Percentiles rank a stretch among this genome's conserved stretches.
phyloP scores from a whole-genome alignment of 2,113 vertebrate species.

The Eonycteris spelaea region DNA sequence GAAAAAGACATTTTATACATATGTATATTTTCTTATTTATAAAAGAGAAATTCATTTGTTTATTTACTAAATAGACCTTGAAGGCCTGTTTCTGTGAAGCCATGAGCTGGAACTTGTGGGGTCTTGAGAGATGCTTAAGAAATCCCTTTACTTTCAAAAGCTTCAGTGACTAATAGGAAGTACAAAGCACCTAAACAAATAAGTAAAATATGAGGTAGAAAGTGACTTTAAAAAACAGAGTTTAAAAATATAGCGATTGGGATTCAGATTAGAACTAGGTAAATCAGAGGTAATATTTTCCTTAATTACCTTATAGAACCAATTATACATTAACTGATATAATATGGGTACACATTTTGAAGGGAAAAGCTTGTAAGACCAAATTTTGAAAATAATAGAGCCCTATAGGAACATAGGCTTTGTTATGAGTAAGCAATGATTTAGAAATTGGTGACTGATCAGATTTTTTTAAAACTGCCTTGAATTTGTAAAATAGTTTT shows the following conservation, averaged over 20 bases:
- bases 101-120: neutral
- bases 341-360: neutral
- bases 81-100: neutral
- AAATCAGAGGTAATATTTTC: neutral
- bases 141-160: neutral
- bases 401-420: neutral
- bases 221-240: neutral
- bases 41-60: neutral
- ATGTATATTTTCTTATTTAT: neutral
- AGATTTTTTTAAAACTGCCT: neutral
- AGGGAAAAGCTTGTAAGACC: neutral
- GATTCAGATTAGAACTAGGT: neutral
- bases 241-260: neutral
- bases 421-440: neutral
- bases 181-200: neutral
- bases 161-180: neutral
- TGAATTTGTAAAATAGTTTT: conserved; percentile 2
- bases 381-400: neutral
- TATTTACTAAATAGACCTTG: neutral
- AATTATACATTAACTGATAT: neutral
- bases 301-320: neutral
- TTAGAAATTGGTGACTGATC: neutral
- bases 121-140: neutral
- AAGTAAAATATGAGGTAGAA: neutral
- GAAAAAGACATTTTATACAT: neutral